phyloP scores from a whole-genome alignment of 2,113 vertebrate species.

The Pardalotus punctatus region DNA sequence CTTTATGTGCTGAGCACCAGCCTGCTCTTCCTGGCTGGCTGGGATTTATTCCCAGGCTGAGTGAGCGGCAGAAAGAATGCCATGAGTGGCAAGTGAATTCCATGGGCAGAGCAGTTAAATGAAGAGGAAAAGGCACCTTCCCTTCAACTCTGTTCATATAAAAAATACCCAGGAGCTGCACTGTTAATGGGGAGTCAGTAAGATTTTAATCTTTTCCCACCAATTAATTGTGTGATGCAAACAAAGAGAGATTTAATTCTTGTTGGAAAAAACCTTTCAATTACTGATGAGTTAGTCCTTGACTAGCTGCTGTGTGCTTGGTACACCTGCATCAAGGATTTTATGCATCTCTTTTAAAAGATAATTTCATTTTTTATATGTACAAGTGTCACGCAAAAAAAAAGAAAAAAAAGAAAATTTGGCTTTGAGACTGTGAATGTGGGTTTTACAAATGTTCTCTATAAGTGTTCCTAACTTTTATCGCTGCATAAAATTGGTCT shows the following conservation, averaged over 20 bases:
- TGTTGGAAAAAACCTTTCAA: not conserved
- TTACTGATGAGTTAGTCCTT: not conserved
- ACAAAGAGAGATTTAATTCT: not conserved
- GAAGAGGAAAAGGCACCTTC: not conserved
- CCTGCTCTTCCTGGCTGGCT: not conserved
- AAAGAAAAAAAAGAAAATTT: not conserved
- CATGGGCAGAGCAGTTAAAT: not conserved
- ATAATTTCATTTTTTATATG: not conserved
- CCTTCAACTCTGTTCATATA: not conserved
- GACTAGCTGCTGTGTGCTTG: not conserved
- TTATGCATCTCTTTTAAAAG: not conserved
- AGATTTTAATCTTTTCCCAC: not conserved
- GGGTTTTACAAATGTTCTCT: not conserved
- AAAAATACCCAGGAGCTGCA: not conserved
- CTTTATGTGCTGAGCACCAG: not conserved
- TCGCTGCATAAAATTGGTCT: not conserved
- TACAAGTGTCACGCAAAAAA: not conserved
- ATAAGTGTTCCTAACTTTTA: not conserved
- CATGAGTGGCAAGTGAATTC: not conserved
- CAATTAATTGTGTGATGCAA: not conserved
- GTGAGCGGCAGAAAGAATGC: not conserved
- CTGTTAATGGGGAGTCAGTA: not conserved
- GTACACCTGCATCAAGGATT: not conserved
- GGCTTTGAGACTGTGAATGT: not conserved
- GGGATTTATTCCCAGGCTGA: not conserved